These are phyloP conservation scores for Macrophya annulata DNA, from an alignment of 2,888 invertebrate species.

Conservation along the genomic window DNA sequence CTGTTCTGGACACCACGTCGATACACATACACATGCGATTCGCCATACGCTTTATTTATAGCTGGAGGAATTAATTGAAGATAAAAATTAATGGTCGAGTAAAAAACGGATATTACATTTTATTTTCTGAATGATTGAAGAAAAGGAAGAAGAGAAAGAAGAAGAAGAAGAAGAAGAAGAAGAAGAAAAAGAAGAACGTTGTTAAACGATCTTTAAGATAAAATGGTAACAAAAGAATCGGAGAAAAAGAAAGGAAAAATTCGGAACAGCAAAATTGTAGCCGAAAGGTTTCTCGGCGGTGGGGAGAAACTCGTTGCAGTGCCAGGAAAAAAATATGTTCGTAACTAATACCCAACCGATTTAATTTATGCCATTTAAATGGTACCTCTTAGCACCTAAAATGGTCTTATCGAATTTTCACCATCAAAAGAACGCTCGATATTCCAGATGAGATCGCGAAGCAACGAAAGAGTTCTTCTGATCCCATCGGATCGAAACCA, in stretches of 20 bases:
- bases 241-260: background rate
- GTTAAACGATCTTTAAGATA: background rate
- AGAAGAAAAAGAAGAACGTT: background rate
- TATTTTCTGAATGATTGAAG: background rate
- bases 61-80: conserved; percentile 21
- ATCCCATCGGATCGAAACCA: conserved; percentile 67
- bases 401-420: conserved; percentile 71
- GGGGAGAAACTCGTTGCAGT: background rate
- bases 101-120: background rate
- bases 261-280: conserved; percentile 22
- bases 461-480: conserved; percentile 60
- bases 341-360: conserved; percentile 55
- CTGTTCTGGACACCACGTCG: conserved; percentile 22
- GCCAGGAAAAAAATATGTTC: background rate
- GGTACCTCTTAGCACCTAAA: conserved; percentile 77
- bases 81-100: conserved; percentile 17
- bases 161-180: background rate
- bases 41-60: background rate
- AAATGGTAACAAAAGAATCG: background rate
- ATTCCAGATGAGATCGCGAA: conserved; percentile 74
- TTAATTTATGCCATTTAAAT: conserved; percentile 73
- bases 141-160: background rate
- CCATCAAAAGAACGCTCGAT: conserved; percentile 76
- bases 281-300: background rate
- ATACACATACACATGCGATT: background rate